A percentile compares a stretch with the other conserved stretches of the same genome.
These are phyloP conservation scores for Melanchra persicariae DNA, from an alignment of 2,888 invertebrate species.

Conservation along the genomic window DNA sequence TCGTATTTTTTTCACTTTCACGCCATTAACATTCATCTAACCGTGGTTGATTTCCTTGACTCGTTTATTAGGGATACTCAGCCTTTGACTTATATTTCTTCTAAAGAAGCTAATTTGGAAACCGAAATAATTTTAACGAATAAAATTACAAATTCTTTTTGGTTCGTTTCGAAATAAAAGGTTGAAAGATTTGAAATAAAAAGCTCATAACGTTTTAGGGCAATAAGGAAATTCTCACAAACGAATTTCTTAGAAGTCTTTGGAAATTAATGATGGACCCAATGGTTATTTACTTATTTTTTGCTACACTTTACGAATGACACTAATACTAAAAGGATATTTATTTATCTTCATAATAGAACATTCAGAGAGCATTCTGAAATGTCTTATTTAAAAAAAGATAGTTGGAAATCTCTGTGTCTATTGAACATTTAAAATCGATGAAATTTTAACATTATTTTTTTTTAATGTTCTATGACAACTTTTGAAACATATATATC, in stretches of 20 bases:
- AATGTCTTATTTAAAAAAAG: no score
- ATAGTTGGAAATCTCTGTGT: no score
- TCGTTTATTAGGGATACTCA: constrained; percentile 25
- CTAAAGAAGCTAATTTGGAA: constrained; percentile 26
- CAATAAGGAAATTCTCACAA: constrained; percentile 22
- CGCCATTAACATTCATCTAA: constrained; percentile 3
- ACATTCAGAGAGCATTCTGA: no score
- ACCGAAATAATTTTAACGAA: constrained; percentile 23
- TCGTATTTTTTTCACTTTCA: background rate
- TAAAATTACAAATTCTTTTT: constrained; percentile 45
- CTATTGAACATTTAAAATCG: no score
- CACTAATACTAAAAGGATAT: background rate
- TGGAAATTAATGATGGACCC: constrained; percentile 17
- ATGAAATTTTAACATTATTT: no score
- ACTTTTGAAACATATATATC: no score
- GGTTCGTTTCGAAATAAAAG: constrained; percentile 15
- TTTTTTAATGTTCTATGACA: no score
- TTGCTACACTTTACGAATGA: background rate
- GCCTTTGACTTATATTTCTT: constrained; percentile 28
- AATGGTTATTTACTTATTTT: constrained; percentile 12
- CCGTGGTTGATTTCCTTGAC: constrained; percentile 16
- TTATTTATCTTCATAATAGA: no score
- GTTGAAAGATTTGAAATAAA: constrained; percentile 17
- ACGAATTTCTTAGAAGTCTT: constrained; percentile 29
- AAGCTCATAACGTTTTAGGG: constrained; percentile 23